Percentiles rank a stretch among this genome's conserved stretches.
Evolutionary conservation across 2,888 invertebrate species (phyloP).

Genomic region (Phragmatobia fuliginosa): DNA sequence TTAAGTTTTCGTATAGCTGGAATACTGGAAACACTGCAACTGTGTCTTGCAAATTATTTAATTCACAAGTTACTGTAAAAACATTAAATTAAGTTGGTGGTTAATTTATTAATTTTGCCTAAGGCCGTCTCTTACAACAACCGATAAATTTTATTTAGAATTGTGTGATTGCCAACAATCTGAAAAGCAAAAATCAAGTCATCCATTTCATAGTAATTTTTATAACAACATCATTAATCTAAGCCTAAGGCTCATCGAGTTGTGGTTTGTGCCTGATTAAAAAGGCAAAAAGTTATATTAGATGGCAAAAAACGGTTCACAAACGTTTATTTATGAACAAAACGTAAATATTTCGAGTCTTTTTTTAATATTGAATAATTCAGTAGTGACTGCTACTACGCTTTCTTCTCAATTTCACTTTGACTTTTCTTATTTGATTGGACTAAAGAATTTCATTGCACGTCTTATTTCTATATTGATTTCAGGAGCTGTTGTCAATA

Average conservation of each 20-base stretch:
- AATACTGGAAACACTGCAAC: too few relatives aligned
- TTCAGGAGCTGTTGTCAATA: slow-evolving; percentile 57
- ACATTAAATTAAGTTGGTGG: too few relatives aligned
- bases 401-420: slow-evolving; percentile 68
- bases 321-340: background rate
- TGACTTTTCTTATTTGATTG: slow-evolving; percentile 68
- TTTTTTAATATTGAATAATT: slow-evolving; percentile 67
- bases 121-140: too few relatives aligned
- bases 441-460: slow-evolving; percentile 46
- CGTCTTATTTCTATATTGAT: slow-evolving; percentile 57
- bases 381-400: slow-evolving; percentile 58
- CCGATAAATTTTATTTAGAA: too few relatives aligned
- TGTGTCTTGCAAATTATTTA: too few relatives aligned
- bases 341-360: background rate
- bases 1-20: too few relatives aligned
- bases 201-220: background rate
- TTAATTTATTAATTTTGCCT: too few relatives aligned
- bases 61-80: too few relatives aligned
- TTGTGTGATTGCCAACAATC: too few relatives aligned
- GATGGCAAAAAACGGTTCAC: background rate
- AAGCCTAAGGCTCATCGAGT: too few relatives aligned
- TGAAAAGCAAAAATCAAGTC: background rate
- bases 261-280: background rate
- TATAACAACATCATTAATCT: background rate
- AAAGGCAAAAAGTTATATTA: background rate